Percentiles rank a stretch among this genome's conserved stretches.
Conservation (phyloP, 1,140 invertebrate species). For the Laupala kohalensis region DNA sequence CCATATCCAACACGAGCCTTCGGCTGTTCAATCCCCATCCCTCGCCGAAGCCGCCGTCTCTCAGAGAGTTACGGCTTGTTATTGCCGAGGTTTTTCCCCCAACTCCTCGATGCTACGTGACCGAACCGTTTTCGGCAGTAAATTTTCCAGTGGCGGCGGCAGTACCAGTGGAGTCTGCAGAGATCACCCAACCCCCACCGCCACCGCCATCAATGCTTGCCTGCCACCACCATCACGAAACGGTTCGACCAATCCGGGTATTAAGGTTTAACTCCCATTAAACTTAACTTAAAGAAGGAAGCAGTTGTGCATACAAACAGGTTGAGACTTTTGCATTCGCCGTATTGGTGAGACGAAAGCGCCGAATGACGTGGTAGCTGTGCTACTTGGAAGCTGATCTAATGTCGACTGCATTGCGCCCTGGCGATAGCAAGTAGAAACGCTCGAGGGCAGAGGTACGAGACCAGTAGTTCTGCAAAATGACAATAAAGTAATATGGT, state of each 20-base stretch:
- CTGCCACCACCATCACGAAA: too few relatives aligned
- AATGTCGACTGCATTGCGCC: too few relatives aligned
- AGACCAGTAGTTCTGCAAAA: too few relatives aligned
- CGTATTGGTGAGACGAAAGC: neutral
- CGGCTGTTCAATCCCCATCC: neutral
- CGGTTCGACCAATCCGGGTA: neutral
- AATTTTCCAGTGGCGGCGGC: neutral
- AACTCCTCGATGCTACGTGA: neutral
- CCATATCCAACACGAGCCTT: neutral
- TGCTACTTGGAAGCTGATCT: too few relatives aligned
- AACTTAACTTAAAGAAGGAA: neutral
- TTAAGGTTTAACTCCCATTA: neutral
- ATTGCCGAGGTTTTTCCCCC: neutral
- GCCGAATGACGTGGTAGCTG: too few relatives aligned
- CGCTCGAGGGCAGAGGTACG: too few relatives aligned
- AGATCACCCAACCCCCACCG: too few relatives aligned
- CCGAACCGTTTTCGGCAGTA: neutral
- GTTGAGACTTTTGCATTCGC: neutral
- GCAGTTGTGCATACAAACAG: neutral
- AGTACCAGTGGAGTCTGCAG: too few relatives aligned
- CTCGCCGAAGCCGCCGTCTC: neutral
- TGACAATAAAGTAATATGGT: too few relatives aligned
- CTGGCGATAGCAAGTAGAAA: too few relatives aligned
- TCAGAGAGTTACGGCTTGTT: neutral
- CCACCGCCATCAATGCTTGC: too few relatives aligned